Conservation (phyloP, 2,113 vertebrate genomes). For the Gallinago paraguaiae region DNA sequence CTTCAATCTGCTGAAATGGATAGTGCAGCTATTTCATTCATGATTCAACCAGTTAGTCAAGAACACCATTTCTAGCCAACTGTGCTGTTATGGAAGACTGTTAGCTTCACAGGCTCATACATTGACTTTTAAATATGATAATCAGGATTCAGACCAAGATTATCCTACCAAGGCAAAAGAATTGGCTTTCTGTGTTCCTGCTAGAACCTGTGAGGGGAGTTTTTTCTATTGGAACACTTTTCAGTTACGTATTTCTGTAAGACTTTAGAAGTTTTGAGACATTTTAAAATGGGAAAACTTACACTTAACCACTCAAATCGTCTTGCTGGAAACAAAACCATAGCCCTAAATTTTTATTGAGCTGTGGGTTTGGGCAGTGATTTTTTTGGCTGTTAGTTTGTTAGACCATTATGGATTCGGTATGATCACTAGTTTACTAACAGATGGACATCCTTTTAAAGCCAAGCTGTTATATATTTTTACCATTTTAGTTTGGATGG, state of each 20-base stretch:
- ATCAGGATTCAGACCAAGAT: neutral
- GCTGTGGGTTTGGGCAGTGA: neutral
- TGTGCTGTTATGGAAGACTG: neutral
- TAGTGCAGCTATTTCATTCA: neutral
- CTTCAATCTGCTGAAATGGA: neutral
- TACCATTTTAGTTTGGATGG: neutral
- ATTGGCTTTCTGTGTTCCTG: neutral
- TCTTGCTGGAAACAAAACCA: neutral
- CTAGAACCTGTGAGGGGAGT: neutral
- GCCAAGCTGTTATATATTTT: conserved; percentile 5
- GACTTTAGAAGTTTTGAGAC: neutral
- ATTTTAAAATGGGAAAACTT: neutral
- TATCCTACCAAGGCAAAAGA: neutral
- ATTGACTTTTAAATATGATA: neutral
- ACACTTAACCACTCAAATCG: neutral
- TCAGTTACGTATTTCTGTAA: neutral
- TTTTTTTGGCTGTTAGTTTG: conserved; percentile 2
- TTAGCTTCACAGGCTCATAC: neutral
- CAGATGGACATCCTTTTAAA: conserved; percentile 15
- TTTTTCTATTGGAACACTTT: neutral
- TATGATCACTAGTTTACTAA: conserved; percentile 10
- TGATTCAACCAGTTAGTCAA: neutral
- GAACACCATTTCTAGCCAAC: neutral
- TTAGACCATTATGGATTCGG: neutral
- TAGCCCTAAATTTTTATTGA: neutral